phyloP scores from a whole-genome alignment of 2,888 invertebrate species.

The Microplitis deprimator region DNA sequence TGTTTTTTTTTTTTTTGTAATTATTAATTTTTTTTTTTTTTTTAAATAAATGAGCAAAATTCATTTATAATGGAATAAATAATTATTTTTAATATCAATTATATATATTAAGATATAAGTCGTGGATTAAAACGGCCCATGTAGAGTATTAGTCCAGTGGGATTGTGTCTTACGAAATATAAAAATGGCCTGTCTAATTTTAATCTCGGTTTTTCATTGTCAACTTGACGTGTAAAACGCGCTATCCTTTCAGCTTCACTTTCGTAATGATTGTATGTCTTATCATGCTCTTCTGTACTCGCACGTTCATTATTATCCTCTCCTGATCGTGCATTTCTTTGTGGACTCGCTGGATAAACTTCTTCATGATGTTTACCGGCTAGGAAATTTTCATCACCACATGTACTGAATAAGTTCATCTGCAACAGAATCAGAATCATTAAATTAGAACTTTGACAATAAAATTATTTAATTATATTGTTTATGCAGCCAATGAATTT shows the following conservation, averaged over 20 bases:
- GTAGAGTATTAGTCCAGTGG: slow-evolving; percentile 90
- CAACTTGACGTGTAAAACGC: slow-evolving; percentile 53
- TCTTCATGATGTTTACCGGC: slow-evolving; percentile 85
- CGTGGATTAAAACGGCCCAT: slow-evolving; percentile 91
- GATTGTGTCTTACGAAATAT: slow-evolving; percentile 91
- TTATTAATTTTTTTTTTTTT: too few relatives aligned
- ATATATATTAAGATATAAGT: slow-evolving; percentile 77
- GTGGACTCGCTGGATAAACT: slow-evolving; percentile 82
- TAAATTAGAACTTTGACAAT: too few relatives aligned
- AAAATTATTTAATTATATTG: too few relatives aligned
- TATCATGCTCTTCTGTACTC: slow-evolving; percentile 53
- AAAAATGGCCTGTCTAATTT: slow-evolving; percentile 91
- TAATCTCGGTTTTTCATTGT: slow-evolving; percentile 76
- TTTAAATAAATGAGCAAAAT: background rate
- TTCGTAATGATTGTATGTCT: slow-evolving; percentile 2
- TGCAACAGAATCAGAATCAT: slow-evolving; percentile 40
- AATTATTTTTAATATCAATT: background rate
- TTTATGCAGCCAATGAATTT: too few relatives aligned
- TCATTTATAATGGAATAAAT: slow-evolving; percentile 35
- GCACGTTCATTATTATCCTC: slow-evolving; percentile 1
- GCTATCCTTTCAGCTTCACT: background rate
- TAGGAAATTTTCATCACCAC: slow-evolving; percentile 80
- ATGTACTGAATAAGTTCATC: slow-evolving; percentile 86
- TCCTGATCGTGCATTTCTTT: slow-evolving; percentile 61
- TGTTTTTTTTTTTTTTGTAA: too few relatives aligned